Base-by-base conservation (phyloP, 1,140 invertebrate species). In the Telenomus remus region DNA sequence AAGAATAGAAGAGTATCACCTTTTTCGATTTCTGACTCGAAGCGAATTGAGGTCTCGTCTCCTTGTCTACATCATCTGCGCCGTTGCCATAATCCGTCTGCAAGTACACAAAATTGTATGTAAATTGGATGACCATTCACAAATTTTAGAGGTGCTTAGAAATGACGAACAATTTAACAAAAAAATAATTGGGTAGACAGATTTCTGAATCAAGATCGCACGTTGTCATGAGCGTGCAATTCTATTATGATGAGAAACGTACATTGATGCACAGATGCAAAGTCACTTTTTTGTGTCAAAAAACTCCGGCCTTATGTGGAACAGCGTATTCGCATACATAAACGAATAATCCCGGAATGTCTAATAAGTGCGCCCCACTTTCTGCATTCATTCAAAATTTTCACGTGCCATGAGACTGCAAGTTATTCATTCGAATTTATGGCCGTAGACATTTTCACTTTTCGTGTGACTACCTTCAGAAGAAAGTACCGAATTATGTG, bases 341-440 rank as follows among this genome's bases (percentile, higher is more conserved):
- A 50, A 50, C 59, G 61, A 78, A 74, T 68, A 74, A 78, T 80
- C 59, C 56, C 75, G 76, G 80, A 82, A 83, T 83, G 75, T 82
- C 76, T 83, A 82, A 82, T 83, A 83, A 83, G 68, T 74, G 75
- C 51, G 81, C 15, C 57, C 77, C 55, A 79, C 73, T 82, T 80
- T 76, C 68, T 13, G 48, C 73, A 54, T 80, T 81, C 79, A 81
- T 81, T 80, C 80, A 73, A 69, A 69, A 64, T 71, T 74, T 68
- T 55, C 53, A 69, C 56, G 35, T 57, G 65, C 37, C 65, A 50
- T 27, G 69, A 56, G 71, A 75, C 54, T 60, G 57, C 56, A 65
- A 68, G 56, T 57, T 71, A 76, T 76, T 71, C 56, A 71, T 76
- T 66, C 6, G 19, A 27, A 27, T 27, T 27, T 27, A 76, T 68